phyloP scores from a whole-genome alignment of 2,888 invertebrate species.

The Eupithecia exiguata region DNA sequence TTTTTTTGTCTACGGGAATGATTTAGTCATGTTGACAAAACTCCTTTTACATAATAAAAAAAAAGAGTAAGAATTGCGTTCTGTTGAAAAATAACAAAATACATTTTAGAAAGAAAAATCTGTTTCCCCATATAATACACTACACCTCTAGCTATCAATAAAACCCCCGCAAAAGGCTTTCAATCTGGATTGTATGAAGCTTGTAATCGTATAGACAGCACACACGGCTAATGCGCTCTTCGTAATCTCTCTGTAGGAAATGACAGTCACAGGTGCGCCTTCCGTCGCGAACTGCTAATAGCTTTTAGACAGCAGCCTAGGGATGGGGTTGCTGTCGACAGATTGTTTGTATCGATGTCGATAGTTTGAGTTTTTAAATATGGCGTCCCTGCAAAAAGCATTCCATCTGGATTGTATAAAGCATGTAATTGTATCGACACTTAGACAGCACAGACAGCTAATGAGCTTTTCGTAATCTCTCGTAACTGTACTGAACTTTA shows the following conservation, averaged over 20 bases:
- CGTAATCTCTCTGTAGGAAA: conserved; percentile 80
- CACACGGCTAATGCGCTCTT: conserved; percentile 60
- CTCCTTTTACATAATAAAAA: too few relatives aligned
- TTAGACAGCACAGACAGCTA: conserved; percentile 51
- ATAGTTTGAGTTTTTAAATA: background rate
- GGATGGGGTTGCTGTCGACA: conserved; percentile 39
- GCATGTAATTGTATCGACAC: conserved; percentile 51
- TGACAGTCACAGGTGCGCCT: conserved; percentile 78
- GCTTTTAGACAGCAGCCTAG: conserved; percentile 79
- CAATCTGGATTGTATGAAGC: conserved; percentile 39
- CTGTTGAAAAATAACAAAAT: too few relatives aligned
- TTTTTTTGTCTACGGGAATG: too few relatives aligned
- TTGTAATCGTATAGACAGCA: conserved; percentile 54
- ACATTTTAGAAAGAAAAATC: too few relatives aligned
- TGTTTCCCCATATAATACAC: background rate
- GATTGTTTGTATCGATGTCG: background rate
- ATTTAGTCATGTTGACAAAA: too few relatives aligned
- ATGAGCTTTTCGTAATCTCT: conserved; percentile 75
- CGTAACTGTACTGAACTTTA: too few relatives aligned
- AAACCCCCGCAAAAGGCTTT: conserved; percentile 17
- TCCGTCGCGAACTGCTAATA: conserved; percentile 80
- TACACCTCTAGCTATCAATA: background rate
- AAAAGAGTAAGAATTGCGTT: too few relatives aligned
- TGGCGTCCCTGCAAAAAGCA: background rate
- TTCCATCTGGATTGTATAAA: conserved; percentile 29